phyloP scores from a whole-genome alignment of 2,888 invertebrate species.

The Amblyjoppa fuscipennis region DNA sequence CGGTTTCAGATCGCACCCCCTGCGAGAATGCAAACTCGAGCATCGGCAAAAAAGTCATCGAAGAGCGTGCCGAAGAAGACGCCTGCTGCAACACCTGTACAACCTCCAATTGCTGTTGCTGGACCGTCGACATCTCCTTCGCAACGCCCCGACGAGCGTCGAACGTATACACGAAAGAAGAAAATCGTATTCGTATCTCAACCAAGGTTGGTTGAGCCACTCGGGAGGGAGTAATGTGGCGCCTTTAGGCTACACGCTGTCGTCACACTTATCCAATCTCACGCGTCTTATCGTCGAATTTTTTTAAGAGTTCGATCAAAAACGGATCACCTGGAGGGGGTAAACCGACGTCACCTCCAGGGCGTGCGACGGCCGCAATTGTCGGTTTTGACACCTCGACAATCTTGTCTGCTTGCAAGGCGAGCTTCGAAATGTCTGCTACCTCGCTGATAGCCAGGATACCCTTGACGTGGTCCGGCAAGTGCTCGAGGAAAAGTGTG shows the following conservation, averaged over 20 bases:
- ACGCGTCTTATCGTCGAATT: not conserved
- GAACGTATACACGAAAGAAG: not conserved
- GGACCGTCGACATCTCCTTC: not conserved
- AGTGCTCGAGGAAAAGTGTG: constrained; percentile 44
- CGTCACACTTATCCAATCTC: not conserved
- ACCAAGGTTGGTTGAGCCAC: too few species aligned
- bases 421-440: not conserved
- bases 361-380: not conserved
- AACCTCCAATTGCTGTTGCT: not conserved
- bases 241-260: too few species aligned
- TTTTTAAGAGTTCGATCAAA: too few species aligned
- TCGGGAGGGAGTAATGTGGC: too few species aligned
- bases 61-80: not conserved
- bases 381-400: not conserved
- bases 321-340: too few species aligned
- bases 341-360: not conserved
- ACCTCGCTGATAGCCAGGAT: not conserved
- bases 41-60: not conserved
- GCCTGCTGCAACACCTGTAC: not conserved
- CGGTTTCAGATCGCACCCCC: not conserved
- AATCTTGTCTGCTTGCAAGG: not conserved
- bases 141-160: not conserved
- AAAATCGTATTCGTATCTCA: not conserved
- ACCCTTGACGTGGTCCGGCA: constrained; percentile 18
- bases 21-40: not conserved